Evolutionary conservation across 2,888 invertebrate genomes (phyloP), one percentile per base, ranked within the genome.

Genomic region (Drosophila lacicola): DNA sequence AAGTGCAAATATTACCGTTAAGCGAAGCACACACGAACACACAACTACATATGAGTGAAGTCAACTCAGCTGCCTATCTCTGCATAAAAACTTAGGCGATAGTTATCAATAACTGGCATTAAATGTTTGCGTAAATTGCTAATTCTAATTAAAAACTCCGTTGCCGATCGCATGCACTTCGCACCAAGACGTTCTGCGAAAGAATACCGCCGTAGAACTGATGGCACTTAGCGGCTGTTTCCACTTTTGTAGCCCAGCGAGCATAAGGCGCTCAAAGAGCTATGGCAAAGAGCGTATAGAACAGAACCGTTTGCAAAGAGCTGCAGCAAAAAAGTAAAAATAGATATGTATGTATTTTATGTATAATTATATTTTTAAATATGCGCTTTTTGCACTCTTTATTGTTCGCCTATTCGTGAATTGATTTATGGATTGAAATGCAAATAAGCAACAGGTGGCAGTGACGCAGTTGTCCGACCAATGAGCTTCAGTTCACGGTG

Each of bases 351-450:
- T 75, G 53, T 44, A 54, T 58, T 54, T 60, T 17, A 56, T 61
- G 74, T 61, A 54, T 41, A 54, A 64, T 64, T 72, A 79, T 84
- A 79, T 84, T 84, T 84, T 75, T 84, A 87, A 87, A 75, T 62
- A 66, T 68, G 57, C 69, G 63, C 74, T 74, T 68, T 51, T 56
- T 66, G 67, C 61, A 72, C 62, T 74, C 61, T 82, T 42, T 51
- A 67, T 69, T 74, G 74, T 64, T 64, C 61, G 37, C 45, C 44
- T 54, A 56, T 66, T 64, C 36, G 44, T 56, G 50, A 45, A 86
- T 83, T 87, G 82, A 84, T 87, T 84, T 87, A 78, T 78, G 61
- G 82, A 84, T 75, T 87, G 69, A 42, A 67, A 51, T 39, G 56
- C 57, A 44, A 61, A 67, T 47, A 58, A 70, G 65, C 74, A 84